Conservation (phyloP, 2,113 vertebrate genomes). For the Melanostigma gelatinosum region DNA sequence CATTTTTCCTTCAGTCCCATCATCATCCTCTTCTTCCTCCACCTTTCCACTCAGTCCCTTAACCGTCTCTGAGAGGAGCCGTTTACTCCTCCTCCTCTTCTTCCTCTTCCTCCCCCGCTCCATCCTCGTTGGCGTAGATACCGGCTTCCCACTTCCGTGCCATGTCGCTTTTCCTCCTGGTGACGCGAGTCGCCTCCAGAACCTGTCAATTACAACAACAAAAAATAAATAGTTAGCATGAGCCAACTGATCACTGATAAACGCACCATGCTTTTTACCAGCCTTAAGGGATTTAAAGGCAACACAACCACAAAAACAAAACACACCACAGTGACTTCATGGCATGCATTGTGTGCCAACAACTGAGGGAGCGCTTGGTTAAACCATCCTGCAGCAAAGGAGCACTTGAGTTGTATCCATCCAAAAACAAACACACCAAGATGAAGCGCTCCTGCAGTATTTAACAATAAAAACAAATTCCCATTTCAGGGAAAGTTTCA, state of each 20-base stretch:
- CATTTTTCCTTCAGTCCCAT: conserved; percentile 27
- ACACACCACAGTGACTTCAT: conserved; percentile 28
- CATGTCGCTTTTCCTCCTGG: conserved; percentile 95
- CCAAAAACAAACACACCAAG: not conserved
- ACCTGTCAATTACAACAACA: conserved; percentile 83
- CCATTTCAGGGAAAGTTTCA: conserved; percentile 19
- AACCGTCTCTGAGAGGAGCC: conserved; percentile 32
- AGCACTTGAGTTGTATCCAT: not conserved
- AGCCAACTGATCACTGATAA: not conserved
- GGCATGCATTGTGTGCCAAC: conserved; percentile 63
- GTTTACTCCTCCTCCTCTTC: conserved; percentile 77
- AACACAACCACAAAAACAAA: conserved; percentile 7
- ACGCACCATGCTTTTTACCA: conserved; percentile 8
- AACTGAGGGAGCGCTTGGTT: conserved; percentile 39
- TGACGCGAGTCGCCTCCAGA: conserved; percentile 95
- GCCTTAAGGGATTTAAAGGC: not conserved
- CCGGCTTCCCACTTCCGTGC: conserved; percentile 96
- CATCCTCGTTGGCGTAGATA: conserved; percentile 94
- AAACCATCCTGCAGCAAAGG: not conserved
- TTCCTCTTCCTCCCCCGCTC: conserved; percentile 81
- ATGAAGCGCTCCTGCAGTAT: conserved; percentile 42
- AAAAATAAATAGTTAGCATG: not conserved
- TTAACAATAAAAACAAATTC: conserved; percentile 16
- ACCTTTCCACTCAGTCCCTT: not conserved
- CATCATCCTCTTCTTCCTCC: conserved; percentile 32